Base-by-base conservation (phyloP, 2,113 vertebrate species). In the Cranoglanis bouderius region DNA sequence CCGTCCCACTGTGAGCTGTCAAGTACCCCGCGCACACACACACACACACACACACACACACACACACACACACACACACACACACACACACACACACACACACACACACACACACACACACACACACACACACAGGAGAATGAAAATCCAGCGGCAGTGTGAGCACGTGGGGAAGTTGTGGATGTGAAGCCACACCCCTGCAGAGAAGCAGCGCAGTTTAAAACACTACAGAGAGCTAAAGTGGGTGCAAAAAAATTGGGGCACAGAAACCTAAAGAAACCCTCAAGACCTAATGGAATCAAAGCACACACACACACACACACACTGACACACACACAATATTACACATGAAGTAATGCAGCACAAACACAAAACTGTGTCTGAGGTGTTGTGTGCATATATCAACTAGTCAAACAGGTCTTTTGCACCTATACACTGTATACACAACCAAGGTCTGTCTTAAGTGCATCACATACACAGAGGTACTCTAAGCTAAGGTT, bases 151-250 rank as follows among this genome's bases (percentile, higher is more conserved):
- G 90, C 90, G 80, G 93, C 93, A 87, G 92, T 90, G 92, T 92
- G 92, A 95, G 89, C 95, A 95, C 94, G 93, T 95, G 95, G 94
- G 89, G 92, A 94, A 93, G 93, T 95, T 95, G 92, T 90, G 93
- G 93, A 91, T 94, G 92, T 92, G 77, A 94, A 91, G 90, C 86
- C 49, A 91, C 91, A 83, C 88, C 87, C 89, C 53, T 80, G 85
- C 89, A 70, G 90, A 85, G 57, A 85, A 87, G 55, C 84, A 18
- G 57, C 26, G 16, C 81, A 84, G 80, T 85, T 86, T 19, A 24
- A 63, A 72, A 63, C 57, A 74, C 32, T 26, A 24, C 16, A 43
- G 67, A 72, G 61, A 59, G 67, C 6, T 29, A 29, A 49, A 88
- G 53, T 61, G 81, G 18, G 51, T 21, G 3, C 38, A 19, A 35